Percentiles rank a stretch among this genome's conserved stretches.
phyloP scores from a whole-genome alignment of 2,797 vertebrate genomes.

The Sebastolobus alascanus region DNA sequence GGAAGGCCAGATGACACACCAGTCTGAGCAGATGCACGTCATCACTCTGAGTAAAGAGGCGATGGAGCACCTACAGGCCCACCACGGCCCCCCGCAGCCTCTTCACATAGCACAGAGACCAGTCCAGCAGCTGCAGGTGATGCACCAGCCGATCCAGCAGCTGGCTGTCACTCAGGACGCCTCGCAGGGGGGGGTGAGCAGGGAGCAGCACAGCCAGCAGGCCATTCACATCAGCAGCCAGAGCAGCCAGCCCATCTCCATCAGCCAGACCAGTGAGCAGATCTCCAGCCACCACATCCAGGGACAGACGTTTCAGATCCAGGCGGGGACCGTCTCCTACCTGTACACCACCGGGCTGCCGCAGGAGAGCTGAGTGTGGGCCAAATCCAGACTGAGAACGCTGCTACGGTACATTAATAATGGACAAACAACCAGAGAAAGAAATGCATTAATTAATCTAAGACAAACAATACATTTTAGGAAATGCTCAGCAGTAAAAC shows the following conservation, averaged over 20 bases:
- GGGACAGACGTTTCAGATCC: conserved; percentile 88
- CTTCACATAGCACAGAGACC: conserved; percentile 81
- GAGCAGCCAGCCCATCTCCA: conserved; percentile 81
- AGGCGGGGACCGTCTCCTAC: conserved; percentile 83
- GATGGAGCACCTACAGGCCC: conserved; percentile 90
- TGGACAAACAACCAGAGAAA: background rate
- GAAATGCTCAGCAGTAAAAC: background rate
- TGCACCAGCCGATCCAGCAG: conserved; percentile 71
- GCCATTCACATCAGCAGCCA: conserved; percentile 81
- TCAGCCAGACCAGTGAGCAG: conserved; percentile 85
- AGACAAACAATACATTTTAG: background rate
- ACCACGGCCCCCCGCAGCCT: conserved; percentile 84
- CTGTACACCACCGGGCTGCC: conserved; percentile 82
- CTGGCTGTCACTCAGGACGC: conserved; percentile 61
- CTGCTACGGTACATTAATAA: background rate
- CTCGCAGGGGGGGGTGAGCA: conserved; percentile 7
- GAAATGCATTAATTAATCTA: background rate
- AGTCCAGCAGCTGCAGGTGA: conserved; percentile 78
- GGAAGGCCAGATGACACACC: conserved; percentile 81
- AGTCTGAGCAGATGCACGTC: conserved; percentile 92
- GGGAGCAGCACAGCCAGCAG: conserved; percentile 85
- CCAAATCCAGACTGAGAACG: background rate
- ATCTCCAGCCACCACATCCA: conserved; percentile 83
- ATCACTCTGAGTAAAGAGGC: conserved; percentile 95
- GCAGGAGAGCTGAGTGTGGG: conserved; percentile 58